phyloP scores from a whole-genome alignment of 2,797 vertebrate species.

The Acridotheres tristis region DNA sequence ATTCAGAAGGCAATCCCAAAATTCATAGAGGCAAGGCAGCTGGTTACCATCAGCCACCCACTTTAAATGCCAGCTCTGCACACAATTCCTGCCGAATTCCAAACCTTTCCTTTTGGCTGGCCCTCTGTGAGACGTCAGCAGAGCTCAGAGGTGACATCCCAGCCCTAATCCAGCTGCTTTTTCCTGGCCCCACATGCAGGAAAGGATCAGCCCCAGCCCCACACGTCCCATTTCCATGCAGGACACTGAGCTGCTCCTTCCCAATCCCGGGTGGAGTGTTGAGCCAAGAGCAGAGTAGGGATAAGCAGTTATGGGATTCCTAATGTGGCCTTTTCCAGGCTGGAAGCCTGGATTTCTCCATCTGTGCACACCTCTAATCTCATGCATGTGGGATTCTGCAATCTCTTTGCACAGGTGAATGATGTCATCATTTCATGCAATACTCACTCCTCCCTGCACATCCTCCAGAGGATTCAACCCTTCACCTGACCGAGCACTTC shows the following conservation, averaged over 20 bases:
- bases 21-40: fast-evolving
- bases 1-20: background rate
- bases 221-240: fast-evolving
- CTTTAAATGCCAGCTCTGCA: background rate
- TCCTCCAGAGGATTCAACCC: background rate
- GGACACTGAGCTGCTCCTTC: background rate
- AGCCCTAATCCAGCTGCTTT: background rate
- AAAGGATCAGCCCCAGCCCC: background rate
- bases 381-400: fast-evolving
- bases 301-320: fast-evolving
- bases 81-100: background rate
- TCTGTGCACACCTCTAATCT: fast-evolving
- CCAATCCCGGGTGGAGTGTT: no score
- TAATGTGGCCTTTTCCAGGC: background rate
- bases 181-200: background rate
- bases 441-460: fast-evolving
- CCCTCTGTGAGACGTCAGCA: fast-evolving
- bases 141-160: background rate
- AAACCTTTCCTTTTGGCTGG: background rate
- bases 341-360: background rate
- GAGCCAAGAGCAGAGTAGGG: background rate
- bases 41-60: background rate
- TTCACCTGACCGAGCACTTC: fast-evolving
- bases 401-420: background rate
- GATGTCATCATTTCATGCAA: background rate